phyloP scores from a whole-genome alignment of 2,113 vertebrate genomes.

The Elaphurus davidianus region DNA sequence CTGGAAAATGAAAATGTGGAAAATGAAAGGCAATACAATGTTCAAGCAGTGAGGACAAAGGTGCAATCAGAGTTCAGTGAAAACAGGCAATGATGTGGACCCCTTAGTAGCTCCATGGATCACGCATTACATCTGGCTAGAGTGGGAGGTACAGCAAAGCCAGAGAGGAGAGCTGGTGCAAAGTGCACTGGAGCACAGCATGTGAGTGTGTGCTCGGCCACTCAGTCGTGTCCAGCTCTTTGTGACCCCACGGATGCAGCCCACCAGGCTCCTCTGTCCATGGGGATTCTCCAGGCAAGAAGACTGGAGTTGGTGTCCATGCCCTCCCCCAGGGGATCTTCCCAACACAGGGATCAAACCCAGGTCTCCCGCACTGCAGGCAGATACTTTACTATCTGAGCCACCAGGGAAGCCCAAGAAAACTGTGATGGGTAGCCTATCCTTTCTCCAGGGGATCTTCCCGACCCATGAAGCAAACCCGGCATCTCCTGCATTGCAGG shows the following conservation, averaged over 20 bases:
- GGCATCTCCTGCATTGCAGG: neutral
- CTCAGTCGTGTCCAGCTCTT: neutral
- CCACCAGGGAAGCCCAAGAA: neutral
- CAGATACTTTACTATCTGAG: neutral
- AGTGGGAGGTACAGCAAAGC: neutral
- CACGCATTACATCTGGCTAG: neutral
- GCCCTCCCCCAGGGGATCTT: neutral
- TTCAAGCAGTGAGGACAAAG: neutral
- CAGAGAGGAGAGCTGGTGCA: too few species aligned
- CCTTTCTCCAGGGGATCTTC: neutral
- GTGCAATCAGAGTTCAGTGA: neutral
- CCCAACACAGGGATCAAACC: neutral
- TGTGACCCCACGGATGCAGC: fast-evolving
- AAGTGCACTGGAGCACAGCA: neutral
- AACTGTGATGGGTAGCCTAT: neutral
- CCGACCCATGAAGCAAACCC: neutral
- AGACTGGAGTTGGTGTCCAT: neutral
- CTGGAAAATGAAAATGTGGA: neutral
- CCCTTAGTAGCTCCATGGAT: neutral
- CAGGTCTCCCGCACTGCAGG: neutral
- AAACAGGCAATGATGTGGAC: neutral
- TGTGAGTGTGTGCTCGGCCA: neutral
- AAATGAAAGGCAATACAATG: neutral
- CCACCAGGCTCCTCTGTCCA: neutral
- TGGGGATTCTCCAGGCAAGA: neutral